Base-by-base conservation (phyloP, 2,888 invertebrate genomes). In the Drosophila birchii region DNA sequence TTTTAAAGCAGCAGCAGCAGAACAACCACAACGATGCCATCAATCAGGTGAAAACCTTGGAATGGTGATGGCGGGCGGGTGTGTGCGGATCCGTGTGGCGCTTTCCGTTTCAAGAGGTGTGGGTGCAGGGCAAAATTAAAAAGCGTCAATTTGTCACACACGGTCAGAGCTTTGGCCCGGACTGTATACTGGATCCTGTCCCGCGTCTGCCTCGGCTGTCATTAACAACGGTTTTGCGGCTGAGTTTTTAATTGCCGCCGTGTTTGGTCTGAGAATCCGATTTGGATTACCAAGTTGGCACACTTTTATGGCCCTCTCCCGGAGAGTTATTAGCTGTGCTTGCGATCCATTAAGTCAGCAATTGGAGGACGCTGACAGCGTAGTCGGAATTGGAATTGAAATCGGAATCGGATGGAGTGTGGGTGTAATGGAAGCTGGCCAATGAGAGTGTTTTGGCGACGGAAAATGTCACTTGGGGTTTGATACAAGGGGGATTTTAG, bases 121-220 rank as follows among this genome's bases (percentile, higher is more conserved):
- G 76, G 72, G 69, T 69, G 78, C 81, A 64, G 79, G 61, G 85
- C 78, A 74, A 78, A 90, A 89, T 90, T 90, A 91, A 90, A 90
- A 89, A 90, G 91, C 91, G 90, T 90, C 91, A 91, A 90, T 90
- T 90, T 91, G 91, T 90, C 90, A 91, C 90, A 90, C 87, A 76
- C 78, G 80, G 78, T 76, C 85, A 20, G 64, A 34, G 64, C 58
- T 61, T 62, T 47, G 32, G 70, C 49, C 38, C 44, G 66, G 29
- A 23, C 16, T 47, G 26, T n/a, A 45, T 16, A 26, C 26, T 9
- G 45, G n/a, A 29, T 26, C 36, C 68, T 18, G 39, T n/a, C 34
- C 23, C 34, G 1, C 20, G 14, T 18, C 67, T 0, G 61, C 34
- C 53, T 66, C 34, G 41, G 16, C 36, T 62, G 88, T 83, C 81